phyloP scores from a whole-genome alignment of 2,888 invertebrate genomes.

The Pardosa pseudoannulata region DNA sequence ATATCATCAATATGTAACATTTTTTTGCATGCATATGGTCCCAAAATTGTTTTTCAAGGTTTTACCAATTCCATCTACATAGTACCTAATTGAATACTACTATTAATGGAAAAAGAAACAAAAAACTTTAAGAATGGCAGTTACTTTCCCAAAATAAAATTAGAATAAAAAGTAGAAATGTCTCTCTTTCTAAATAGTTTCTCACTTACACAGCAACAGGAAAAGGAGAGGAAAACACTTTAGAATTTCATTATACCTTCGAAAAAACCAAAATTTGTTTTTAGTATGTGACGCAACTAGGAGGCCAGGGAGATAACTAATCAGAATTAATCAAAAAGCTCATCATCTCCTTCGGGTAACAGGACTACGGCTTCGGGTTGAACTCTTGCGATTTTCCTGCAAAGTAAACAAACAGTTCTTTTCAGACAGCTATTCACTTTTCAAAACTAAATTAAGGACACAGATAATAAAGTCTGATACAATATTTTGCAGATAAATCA shows the following conservation, averaged over 20 bases:
- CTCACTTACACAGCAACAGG: not conserved
- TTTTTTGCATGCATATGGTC: not conserved
- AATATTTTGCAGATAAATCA: too few relatives aligned
- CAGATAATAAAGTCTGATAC: too few relatives aligned
- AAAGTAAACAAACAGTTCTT: not conserved
- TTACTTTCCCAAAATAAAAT: too few relatives aligned
- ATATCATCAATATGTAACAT: too few relatives aligned
- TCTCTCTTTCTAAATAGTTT: not conserved
- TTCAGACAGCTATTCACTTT: too few relatives aligned
- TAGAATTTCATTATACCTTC: slow-evolving; percentile 29
- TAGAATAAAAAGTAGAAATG: not conserved
- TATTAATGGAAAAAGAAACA: too few relatives aligned
- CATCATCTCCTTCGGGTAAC: slow-evolving; percentile 37
- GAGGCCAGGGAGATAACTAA: slow-evolving; percentile 56
- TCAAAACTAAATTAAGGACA: too few relatives aligned
- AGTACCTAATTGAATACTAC: too few relatives aligned
- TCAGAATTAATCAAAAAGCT: slow-evolving; percentile 17
- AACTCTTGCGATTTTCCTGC: slow-evolving; percentile 50
- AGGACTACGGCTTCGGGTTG: slow-evolving; percentile 59
- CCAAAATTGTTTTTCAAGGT: not conserved
- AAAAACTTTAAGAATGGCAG: too few relatives aligned
- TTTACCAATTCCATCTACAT: too few relatives aligned
- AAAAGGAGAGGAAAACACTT: not conserved
- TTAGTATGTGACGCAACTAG: not conserved
- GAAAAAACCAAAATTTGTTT: not conserved